Percentiles rank a stretch among this genome's conserved stretches.
Conservation (phyloP, 2,888 invertebrate genomes). For the Apamea sordens region DNA sequence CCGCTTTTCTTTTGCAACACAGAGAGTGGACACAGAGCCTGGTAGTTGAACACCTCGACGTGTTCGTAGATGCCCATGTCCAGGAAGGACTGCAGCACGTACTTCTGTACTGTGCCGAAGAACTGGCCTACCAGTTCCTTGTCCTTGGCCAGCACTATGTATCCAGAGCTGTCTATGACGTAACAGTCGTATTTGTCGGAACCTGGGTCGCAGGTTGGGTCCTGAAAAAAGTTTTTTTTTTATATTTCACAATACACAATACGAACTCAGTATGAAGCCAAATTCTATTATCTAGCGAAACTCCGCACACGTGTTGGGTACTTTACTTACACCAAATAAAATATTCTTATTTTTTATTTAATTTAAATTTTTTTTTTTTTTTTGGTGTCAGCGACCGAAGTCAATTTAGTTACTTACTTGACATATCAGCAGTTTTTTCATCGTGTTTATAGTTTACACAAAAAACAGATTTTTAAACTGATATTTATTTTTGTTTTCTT, state of each 20-base stretch:
- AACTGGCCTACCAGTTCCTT: slow-evolving; percentile 94
- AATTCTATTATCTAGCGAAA: background rate
- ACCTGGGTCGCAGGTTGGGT: slow-evolving; percentile 84
- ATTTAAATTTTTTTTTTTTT: background rate
- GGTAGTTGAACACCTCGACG: slow-evolving; percentile 95
- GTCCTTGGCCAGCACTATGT: slow-evolving; percentile 93
- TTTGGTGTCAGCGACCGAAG: background rate
- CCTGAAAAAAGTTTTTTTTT: slow-evolving; percentile 70
- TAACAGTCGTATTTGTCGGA: slow-evolving; percentile 94
- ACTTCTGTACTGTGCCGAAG: slow-evolving; percentile 93
- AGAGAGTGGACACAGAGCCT: slow-evolving; percentile 92
- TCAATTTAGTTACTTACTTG: background rate
- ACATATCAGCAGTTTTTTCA: too few relatives aligned
- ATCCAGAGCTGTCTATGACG: slow-evolving; percentile 97
- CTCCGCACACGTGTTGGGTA: background rate
- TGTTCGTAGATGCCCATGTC: slow-evolving; percentile 93
- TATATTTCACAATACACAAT: background rate
- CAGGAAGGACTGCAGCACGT: slow-evolving; percentile 94
- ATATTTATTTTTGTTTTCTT: too few relatives aligned
- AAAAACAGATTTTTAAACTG: background rate
- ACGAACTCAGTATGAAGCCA: background rate
- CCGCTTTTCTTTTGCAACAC: slow-evolving; percentile 70
- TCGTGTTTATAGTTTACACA: background rate
- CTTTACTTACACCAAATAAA: background rate
- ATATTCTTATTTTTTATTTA: too few relatives aligned